Conservation (phyloP, 2,888 invertebrate species). For the Acronicta leporina region DNA sequence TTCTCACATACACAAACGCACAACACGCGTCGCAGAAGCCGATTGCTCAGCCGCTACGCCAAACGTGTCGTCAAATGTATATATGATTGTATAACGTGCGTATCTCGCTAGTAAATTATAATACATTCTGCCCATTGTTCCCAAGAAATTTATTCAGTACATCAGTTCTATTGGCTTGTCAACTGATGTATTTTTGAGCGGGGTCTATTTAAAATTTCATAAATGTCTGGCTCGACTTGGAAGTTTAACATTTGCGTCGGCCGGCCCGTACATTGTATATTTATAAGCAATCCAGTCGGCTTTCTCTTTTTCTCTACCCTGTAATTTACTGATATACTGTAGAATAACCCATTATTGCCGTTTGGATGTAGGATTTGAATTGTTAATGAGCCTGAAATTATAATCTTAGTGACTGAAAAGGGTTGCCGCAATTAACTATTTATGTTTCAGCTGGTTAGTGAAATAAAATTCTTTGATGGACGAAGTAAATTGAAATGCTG, state of each 20-base stretch:
- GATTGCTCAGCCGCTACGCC: too few species aligned
- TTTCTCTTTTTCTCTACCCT: slow-evolving; percentile 55
- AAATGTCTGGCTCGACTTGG: slow-evolving; percentile 60
- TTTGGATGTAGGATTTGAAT: slow-evolving; percentile 22
- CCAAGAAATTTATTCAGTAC: slow-evolving; percentile 34
- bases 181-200: slow-evolving; percentile 43
- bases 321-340: slow-evolving; percentile 57
- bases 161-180: slow-evolving; percentile 47
- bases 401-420: slow-evolving; percentile 5
- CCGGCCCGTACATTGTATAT: slow-evolving; percentile 62
- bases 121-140: slow-evolving; percentile 4
- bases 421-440: neutral
- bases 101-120: neutral
- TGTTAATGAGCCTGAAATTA: slow-evolving; percentile 11
- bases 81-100: too few species aligned
- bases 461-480: neutral
- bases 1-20: too few species aligned
- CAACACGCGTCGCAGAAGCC: too few species aligned
- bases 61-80: too few species aligned
- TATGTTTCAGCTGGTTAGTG: neutral
- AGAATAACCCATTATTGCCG: slow-evolving; percentile 36
- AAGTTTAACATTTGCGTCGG: slow-evolving; percentile 60
- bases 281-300: slow-evolving; percentile 67
- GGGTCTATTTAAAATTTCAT: slow-evolving; percentile 67
- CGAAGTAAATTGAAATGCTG: neutral